Conservation (phyloP, 2,797 vertebrate genomes). For the Enteromius anoplus region DNA sequence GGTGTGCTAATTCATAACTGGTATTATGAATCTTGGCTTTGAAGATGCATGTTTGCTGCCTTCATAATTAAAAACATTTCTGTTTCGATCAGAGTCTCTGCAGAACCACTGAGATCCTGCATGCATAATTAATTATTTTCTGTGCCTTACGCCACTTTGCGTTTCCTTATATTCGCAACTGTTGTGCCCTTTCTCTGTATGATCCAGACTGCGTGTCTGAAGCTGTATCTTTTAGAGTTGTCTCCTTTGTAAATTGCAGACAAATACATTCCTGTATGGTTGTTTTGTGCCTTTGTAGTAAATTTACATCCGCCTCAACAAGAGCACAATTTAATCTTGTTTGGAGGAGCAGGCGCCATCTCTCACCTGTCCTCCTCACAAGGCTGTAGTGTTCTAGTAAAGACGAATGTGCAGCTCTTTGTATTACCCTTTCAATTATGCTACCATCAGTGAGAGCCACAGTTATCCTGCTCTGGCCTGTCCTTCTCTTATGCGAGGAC, state of each 20-base stretch:
- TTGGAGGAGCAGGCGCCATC: constrained; percentile 21
- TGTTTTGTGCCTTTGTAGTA: constrained; percentile 15
- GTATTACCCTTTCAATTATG: constrained; percentile 41
- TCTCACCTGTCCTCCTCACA: constrained; percentile 14
- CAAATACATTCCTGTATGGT: background rate
- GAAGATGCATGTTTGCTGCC: constrained; percentile 49
- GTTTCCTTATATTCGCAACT: constrained; percentile 19
- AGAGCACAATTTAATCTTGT: constrained; percentile 24
- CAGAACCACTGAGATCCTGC: constrained; percentile 31
- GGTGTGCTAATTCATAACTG: constrained; percentile 6
- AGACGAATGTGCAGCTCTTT: constrained; percentile 16
- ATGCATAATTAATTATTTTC: constrained; percentile 37
- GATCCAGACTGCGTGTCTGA: background rate
- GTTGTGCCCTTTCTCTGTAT: background rate
- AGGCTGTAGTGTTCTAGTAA: constrained; percentile 14
- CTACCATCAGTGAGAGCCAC: constrained; percentile 45
- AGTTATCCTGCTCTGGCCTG: constrained; percentile 39
- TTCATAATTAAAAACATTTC: constrained; percentile 65
- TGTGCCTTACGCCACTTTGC: background rate
- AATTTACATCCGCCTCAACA: constrained; percentile 19
- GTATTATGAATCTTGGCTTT: constrained; percentile 36
- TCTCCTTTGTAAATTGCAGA: background rate
- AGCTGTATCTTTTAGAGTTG: constrained; percentile 6
- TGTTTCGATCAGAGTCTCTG: constrained; percentile 43
- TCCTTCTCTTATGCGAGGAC: constrained; percentile 37